phyloP scores from a whole-genome alignment of 2,113 vertebrate species.

The Strix uralensis region DNA sequence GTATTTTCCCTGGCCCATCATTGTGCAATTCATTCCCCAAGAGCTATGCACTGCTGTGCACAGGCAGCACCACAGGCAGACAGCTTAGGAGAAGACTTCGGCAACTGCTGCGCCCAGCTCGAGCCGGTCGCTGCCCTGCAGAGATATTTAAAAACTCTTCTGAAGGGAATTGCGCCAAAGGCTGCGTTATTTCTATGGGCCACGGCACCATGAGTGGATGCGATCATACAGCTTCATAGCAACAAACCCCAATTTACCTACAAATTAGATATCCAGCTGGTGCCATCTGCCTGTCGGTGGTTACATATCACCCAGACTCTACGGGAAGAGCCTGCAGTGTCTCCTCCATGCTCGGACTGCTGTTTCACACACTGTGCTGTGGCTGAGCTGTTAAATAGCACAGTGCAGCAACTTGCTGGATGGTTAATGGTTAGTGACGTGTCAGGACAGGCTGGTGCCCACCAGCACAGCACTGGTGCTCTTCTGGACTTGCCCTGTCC shows the following conservation, averaged over 20 bases:
- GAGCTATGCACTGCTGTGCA: rapidly evolving
- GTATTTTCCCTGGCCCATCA: not conserved
- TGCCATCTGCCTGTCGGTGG: slow-evolving; percentile 58
- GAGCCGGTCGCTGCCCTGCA: not conserved
- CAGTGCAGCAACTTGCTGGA: not conserved
- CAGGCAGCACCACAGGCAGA: not conserved
- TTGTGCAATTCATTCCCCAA: not conserved
- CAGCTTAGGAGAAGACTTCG: not conserved
- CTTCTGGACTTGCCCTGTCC: not conserved
- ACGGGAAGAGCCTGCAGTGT: not conserved
- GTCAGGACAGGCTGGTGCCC: not conserved
- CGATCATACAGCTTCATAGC: not conserved
- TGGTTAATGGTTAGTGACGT: not conserved
- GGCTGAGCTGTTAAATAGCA: not conserved
- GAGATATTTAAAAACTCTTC: not conserved
- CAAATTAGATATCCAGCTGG: slow-evolving; percentile 57
- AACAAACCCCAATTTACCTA: slow-evolving; percentile 36
- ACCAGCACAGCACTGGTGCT: not conserved
- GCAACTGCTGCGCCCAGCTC: not conserved
- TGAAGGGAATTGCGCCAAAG: not conserved
- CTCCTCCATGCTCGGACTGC: not conserved
- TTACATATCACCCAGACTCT: slow-evolving; percentile 34
- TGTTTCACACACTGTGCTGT: rapidly evolving
- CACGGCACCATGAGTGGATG: not conserved
- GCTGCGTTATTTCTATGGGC: not conserved